Conservation (phyloP, 2,888 invertebrate species). For the Criorhina ranunculi region DNA sequence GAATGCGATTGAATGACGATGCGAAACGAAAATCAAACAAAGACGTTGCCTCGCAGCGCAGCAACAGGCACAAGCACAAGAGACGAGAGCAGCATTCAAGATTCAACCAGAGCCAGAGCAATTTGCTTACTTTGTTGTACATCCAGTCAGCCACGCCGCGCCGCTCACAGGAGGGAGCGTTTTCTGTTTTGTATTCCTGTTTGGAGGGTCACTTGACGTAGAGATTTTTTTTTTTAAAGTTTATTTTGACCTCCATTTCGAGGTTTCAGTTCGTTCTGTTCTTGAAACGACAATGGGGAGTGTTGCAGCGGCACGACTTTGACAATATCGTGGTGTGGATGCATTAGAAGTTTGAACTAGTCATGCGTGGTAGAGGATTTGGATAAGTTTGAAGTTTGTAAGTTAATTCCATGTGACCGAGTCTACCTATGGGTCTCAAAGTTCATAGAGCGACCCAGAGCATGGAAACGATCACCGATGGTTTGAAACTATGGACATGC, state of each 20-base stretch:
- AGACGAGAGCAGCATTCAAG: constrained; percentile 31
- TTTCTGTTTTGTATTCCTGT: constrained; percentile 4
- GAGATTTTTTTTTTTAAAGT: constrained; percentile 19
- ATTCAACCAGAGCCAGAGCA: constrained; percentile 41
- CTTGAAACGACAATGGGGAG: constrained; percentile 15
- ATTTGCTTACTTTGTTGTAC: constrained; percentile 60
- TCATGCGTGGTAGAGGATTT: constrained; percentile 19
- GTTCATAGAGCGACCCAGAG: too few relatives aligned
- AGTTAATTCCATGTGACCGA: too few relatives aligned
- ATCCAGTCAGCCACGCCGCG: background rate
- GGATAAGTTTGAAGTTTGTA: background rate
- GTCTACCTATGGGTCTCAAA: too few relatives aligned
- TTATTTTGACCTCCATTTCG: constrained; percentile 57
- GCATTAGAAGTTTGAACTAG: background rate
- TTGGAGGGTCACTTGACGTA: constrained; percentile 62
- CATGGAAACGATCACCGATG: too few relatives aligned
- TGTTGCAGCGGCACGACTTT: constrained; percentile 13
- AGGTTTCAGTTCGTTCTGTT: constrained; percentile 10
- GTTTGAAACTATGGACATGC: too few relatives aligned
- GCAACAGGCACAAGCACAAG: constrained; percentile 56
- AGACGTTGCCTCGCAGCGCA: constrained; percentile 34
- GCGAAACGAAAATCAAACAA: constrained; percentile 46
- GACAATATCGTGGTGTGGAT: background rate
- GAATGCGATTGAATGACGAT: constrained; percentile 49
- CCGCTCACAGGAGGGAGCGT: background rate